Evolutionary conservation across 2,797 vertebrate genomes (phyloP), one percentile per base, ranked within the genome.

Genomic region (Orientallactaga sibirica): DNA sequence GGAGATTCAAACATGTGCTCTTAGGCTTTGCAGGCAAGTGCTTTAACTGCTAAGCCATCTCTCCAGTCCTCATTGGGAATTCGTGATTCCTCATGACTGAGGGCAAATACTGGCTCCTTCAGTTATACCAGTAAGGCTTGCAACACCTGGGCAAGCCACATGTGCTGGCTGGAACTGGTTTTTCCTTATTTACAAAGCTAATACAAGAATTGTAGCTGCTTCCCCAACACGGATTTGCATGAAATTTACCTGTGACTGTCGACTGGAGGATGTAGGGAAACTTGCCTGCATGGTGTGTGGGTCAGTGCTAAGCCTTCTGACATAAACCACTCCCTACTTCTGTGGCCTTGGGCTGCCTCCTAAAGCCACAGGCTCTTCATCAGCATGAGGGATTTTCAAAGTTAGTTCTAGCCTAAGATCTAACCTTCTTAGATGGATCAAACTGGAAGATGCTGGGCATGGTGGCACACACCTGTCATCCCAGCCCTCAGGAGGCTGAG

Each of bases 161-260:
- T 83, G 71, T 76, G 22, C 73, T 79, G 55, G 22, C 88, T 5
- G 6, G 10, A 43, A 66, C 0, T 3, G 19, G 19, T 86, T 58
- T 92, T 89, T 81, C 68, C 77, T 80, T 79, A 83, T 91, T 91
- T 86, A 75, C 29, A 91, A 90, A 93, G 52, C 85, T 85, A 43
- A 7, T 83, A 12, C 29, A 64, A 71, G 68, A 73, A 64, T 25
- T 22, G 66, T 89, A 83, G 85, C 74, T 6, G 19, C 67, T 71
- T 89, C 83, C 43, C 77, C 66, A 70, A 29, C 19, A 20, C 62
- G 67, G 15, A 55, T 43, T 29, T 64, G 27, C 16, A 20, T 12
- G 29, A n/a, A 64, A 27, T 82, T 18, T 25, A 41, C 43, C 1
- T 8, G 8, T 18, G 37, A 64, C 43, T 27, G 8, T 19, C 68